Evolutionary conservation across 2,888 invertebrate genomes (phyloP), one percentile per base, ranked within the genome.

Genomic region (Leptinotarsa peninsularis): DNA sequence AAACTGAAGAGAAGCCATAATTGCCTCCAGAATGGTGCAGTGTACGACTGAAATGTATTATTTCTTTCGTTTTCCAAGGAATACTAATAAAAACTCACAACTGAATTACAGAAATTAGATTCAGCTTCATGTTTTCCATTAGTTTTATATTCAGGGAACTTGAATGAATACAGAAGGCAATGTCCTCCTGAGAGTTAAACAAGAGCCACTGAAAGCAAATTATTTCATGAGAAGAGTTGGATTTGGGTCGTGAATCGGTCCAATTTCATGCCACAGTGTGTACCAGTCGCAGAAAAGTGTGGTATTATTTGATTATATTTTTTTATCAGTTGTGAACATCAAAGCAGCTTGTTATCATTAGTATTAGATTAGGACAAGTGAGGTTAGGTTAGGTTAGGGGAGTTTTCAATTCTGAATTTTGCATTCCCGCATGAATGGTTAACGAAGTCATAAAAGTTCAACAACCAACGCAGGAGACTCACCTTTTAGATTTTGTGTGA

Each of bases 41-140:
- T 27, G 58, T 15, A 58, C 23, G 27, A 58, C 23, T 21, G 4
- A 17, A 23, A 58, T 58, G 17, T 58, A 23, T 58, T 58, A 58
- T 58, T 58, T 23, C 23, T 58, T 58, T 14, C 23, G 58, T 21
- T 58, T 23, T 15, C 21, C 4, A 21, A 58, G 58, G 13, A 23
- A 58, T 58, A 13, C 58, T 23, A 14, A 43, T 43, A 43, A 27
- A 58, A 58, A 4, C 21, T 23, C 58, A 13, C 5, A 21, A 15
- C 23, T 23, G 23, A 58, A 58, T 23, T 23, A 58, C 58, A 2
- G 58, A 58, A 58, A 58, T 58, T 58, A 58, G 58, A 58, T 58
- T 58, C 58, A 21, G 58, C 21, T 58, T 14, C 58, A 58, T 58
- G 58, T 58, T 58, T 14, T 23, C 23, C 58, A 58, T 58, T 58